Base-by-base conservation (phyloP, 2,888 invertebrate genomes). In the Ganaspis brasiliensis region DNA sequence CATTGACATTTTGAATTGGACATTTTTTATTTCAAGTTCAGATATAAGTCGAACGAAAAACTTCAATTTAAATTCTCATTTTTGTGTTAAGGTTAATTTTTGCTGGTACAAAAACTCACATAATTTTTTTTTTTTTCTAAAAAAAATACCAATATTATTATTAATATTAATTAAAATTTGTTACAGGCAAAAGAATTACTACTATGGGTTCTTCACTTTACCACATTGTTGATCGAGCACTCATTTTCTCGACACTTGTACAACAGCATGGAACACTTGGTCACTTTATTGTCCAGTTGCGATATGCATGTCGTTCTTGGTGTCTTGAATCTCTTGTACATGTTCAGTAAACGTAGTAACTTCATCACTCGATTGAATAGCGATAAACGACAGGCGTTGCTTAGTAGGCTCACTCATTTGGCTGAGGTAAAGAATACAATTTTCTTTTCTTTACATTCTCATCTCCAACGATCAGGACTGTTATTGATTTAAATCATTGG, bases 301-400 rank as follows among this genome's bases (percentile, higher is more conserved):
- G 96, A 97, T 89, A 95, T 97, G 95, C 94, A 95, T 83, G 94
- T 97, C 72, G 96, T 97, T n/a, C 93, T 97, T 75, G 96, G 95
- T 82, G 97, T 97, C 72, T 93, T 97, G 74, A 96, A 96, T 92
- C 93, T 97, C 79, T 93, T 97, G 19, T 97, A 97, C 91, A 97
- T 97, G 94, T 97, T 97, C 92, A 97, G 97, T 81, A 97, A 97
- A 92, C 93, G 97, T 79, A 96, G 96, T 89, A 97, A 97, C 91
- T 97, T 97, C 88, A 96, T 97, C 85, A 95, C 96, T 67, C 94
- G 96, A 80, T 92, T 97, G 81, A 94, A 94, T 86, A 93, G 93
- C 83, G 95, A 95, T 82, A 96, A 95, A 91, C 93, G 95, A 84
- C 95, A 95, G 85, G 94, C 95, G 67, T 92, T 97, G 59, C 92